phyloP scores from a whole-genome alignment of 2,113 vertebrate genomes.

The Hyaena hyaena region DNA sequence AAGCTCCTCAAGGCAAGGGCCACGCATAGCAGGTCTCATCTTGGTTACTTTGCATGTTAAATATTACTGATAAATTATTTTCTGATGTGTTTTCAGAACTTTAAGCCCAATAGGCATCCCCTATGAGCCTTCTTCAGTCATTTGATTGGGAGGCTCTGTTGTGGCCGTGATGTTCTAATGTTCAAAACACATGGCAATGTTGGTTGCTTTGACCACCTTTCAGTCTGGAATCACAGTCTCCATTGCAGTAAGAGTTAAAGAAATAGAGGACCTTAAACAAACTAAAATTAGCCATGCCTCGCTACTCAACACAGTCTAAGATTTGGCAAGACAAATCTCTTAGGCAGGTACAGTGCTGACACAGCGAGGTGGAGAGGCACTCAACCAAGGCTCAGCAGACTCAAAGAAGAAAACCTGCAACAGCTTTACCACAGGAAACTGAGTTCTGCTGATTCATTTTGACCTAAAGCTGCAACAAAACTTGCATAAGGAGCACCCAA shows the following conservation, averaged over 20 bases:
- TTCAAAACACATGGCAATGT: not conserved
- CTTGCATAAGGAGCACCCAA: constrained; percentile 64
- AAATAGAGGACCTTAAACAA: not conserved
- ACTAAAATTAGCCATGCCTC: constrained; percentile 63
- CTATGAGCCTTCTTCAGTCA: not conserved
- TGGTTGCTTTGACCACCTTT: not conserved
- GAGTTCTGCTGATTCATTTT: constrained; percentile 75
- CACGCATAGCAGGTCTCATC: not conserved
- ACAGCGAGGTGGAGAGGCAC: constrained; percentile 40
- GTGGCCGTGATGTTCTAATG: not conserved
- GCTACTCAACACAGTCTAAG: constrained; percentile 54
- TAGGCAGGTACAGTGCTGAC: constrained; percentile 52
- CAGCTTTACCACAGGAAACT: constrained; percentile 47
- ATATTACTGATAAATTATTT: not conserved
- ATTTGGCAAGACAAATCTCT: constrained; percentile 57
- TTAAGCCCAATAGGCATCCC: not conserved
- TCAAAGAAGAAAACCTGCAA: constrained; percentile 63
- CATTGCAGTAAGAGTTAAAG: not conserved
- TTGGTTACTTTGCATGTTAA: not conserved
- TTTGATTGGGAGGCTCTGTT: not conserved
- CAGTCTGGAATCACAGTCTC: not conserved
- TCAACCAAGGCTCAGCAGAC: constrained; percentile 35
- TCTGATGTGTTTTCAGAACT: not conserved
- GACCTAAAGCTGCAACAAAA: constrained; percentile 73
- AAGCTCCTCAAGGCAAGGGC: not conserved